Conservation (phyloP, 1,140 invertebrate genomes). For the Myzus persicae region DNA sequence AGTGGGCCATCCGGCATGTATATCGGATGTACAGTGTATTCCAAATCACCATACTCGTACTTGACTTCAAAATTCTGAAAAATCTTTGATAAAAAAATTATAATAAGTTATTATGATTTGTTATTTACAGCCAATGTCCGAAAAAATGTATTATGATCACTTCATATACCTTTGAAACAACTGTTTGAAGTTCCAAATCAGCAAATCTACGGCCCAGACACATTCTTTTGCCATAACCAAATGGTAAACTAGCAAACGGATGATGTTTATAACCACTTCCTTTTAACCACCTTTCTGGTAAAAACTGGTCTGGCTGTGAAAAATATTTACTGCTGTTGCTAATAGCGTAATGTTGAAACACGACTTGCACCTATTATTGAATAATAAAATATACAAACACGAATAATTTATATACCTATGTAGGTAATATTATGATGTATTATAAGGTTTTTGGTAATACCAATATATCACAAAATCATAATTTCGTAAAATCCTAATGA, state of each 20-base stretch:
- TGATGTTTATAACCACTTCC: constrained; percentile 60
- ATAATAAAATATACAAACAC: constrained; percentile 58
- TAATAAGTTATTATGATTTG: background rate
- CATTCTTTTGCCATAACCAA: constrained; percentile 83
- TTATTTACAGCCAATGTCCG: background rate
- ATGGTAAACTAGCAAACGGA: constrained; percentile 80
- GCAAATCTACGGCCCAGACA: constrained; percentile 83
- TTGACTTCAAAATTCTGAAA: constrained; percentile 73
- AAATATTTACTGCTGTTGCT: constrained; percentile 80
- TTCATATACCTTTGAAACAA: constrained; percentile 72
- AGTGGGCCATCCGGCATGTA: constrained; percentile 77
- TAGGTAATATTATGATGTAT: too few relatives aligned
- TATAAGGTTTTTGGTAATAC: too few relatives aligned
- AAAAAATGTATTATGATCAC: background rate
- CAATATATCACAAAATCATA: too few relatives aligned
- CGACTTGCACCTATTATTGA: constrained; percentile 76
- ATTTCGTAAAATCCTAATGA: background rate
- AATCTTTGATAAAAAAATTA: constrained; percentile 68
- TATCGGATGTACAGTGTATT: constrained; percentile 77
- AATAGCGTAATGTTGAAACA: constrained; percentile 82
- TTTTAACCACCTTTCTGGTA: constrained; percentile 81
- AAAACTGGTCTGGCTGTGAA: constrained; percentile 71
- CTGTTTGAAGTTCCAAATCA: constrained; percentile 78
- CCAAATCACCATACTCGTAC: constrained; percentile 72
- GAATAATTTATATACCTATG: background rate